Evolutionary conservation across 1,140 invertebrate genomes (phyloP), one percentile per base, ranked within the genome.

Genomic region (Zaprionus vittiger): DNA sequence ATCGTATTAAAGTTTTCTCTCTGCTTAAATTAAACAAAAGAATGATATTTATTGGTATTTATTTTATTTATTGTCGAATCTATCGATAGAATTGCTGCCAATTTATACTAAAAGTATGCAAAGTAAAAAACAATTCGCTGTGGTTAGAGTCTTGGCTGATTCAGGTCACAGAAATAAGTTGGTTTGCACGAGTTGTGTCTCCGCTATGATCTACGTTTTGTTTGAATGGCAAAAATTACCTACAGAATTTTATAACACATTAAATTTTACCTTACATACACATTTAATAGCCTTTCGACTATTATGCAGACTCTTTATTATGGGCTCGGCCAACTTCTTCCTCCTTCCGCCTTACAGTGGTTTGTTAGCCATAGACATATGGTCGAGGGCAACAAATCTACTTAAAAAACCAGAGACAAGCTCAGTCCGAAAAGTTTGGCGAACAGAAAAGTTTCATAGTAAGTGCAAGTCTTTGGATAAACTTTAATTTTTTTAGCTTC

Each of bases 381-480:
- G 83, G 64, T 56, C 56, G 14, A 24, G 62, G 59, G 55, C 71
- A 79, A 66, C 74, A 87, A 87, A 89, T 87, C 83, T 80, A 87
- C 80, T 87, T 83, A 87, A 56, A 41, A 47, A 71, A 70, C 57
- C 61, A 56, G 56, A 69, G 71, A 69, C 69, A 62, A 66, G 80
- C 77, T 87, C 67, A 78, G 80, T 74, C 38, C 47, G 54, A 67
- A 87, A 85, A 87, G 54, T 83, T 87, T 65, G 47, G 24, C 49
- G 20, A 55, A 37, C 47, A 34, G 44, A 38, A 86, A 85, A 85
- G 67, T 82, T 86, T 87, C 57, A 54, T 54, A 62, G 77, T 80
- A 87, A 87, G 83, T 87, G 80, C 80, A 80, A 78, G 73, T 86
- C 80, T 80, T 80, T 69, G 73, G 70, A 52, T 49, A 77, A 87